These are phyloP conservation scores for Sesamia nonagrioides DNA, from an alignment of 1,140 invertebrate species.

Conservation along the genomic window DNA sequence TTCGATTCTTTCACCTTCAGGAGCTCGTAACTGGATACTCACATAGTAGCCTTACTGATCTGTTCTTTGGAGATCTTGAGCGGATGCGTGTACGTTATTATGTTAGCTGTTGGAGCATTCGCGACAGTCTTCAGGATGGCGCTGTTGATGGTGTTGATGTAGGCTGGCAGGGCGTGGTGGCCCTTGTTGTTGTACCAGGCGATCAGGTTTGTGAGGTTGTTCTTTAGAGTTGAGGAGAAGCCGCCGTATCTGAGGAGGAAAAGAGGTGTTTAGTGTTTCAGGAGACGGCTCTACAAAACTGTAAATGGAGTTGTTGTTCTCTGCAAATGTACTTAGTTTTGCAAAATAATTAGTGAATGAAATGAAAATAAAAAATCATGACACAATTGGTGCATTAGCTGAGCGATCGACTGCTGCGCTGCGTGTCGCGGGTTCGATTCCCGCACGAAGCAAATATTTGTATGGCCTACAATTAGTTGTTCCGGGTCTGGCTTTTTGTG, in stretches of 20 bases:
- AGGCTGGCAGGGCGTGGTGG: conserved; percentile 92
- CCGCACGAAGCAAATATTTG: too few relatives aligned
- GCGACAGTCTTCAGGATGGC: conserved; percentile 88
- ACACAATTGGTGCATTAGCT: too few relatives aligned
- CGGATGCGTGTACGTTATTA: conserved; percentile 89
- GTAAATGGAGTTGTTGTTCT: too few relatives aligned
- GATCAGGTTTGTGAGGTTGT: conserved; percentile 81
- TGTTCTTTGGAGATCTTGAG: conserved; percentile 90
- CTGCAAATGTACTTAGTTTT: too few relatives aligned
- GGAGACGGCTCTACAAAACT: too few relatives aligned
- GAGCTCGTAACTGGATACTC: conserved; percentile 78
- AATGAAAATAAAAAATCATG: too few relatives aligned
- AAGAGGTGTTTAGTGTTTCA: not conserved
- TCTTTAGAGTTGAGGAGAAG: conserved; percentile 66
- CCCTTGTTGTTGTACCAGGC: conserved; percentile 97
- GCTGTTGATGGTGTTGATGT: conserved; percentile 92
- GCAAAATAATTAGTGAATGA: too few relatives aligned
- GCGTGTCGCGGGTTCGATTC: too few relatives aligned
- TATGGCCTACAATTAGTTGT: too few relatives aligned
- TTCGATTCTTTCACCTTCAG: too few relatives aligned
- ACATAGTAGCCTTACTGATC: conserved; percentile 90
- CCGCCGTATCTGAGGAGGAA: conserved; percentile 87
- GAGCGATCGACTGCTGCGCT: too few relatives aligned
- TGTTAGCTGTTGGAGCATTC: conserved; percentile 72
- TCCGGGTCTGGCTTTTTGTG: too few relatives aligned